Evolutionary conservation across 2,113 vertebrate genomes (phyloP).

Genomic region (Morone chrysops): DNA sequence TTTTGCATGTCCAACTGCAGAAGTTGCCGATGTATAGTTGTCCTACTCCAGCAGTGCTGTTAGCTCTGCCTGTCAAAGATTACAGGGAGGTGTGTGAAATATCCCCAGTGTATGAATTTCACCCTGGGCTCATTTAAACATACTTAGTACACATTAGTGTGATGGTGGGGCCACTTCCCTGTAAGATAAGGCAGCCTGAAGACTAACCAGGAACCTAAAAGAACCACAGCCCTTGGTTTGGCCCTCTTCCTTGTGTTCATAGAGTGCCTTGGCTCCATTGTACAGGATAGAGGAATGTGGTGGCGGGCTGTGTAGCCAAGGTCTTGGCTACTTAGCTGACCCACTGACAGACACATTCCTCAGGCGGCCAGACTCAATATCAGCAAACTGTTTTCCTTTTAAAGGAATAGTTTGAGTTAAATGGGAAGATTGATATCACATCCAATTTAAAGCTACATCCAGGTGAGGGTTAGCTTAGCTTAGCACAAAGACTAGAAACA

Average conservation of each 20-base stretch:
- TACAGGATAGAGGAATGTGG: slow-evolving; percentile 50
- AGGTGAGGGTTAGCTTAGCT: no score
- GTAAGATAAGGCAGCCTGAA: not conserved
- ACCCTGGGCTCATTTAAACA: not conserved
- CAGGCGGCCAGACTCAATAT: not conserved
- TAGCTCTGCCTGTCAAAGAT: not conserved
- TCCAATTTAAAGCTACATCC: no score
- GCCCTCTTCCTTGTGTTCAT: not conserved
- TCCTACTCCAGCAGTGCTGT: no score
- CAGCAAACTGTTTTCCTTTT: no score
- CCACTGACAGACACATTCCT: slow-evolving; percentile 41
- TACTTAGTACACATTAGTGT: not conserved
- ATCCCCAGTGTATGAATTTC: not conserved
- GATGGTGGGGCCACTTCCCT: not conserved
- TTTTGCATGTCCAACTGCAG: no score
- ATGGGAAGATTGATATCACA: no score
- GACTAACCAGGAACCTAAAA: not conserved
- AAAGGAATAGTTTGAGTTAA: no score
- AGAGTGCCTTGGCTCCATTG: slow-evolving; percentile 12
- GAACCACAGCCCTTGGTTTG: not conserved
- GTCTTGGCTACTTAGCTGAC: slow-evolving; percentile 20
- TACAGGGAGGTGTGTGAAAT: not conserved
- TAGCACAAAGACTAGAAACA: no score
- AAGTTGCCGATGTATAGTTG: no score
- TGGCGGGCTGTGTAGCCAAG: slow-evolving; percentile 7